Conservation (phyloP, 2,797 vertebrate species). For the Epinephelus awoara region DNA sequence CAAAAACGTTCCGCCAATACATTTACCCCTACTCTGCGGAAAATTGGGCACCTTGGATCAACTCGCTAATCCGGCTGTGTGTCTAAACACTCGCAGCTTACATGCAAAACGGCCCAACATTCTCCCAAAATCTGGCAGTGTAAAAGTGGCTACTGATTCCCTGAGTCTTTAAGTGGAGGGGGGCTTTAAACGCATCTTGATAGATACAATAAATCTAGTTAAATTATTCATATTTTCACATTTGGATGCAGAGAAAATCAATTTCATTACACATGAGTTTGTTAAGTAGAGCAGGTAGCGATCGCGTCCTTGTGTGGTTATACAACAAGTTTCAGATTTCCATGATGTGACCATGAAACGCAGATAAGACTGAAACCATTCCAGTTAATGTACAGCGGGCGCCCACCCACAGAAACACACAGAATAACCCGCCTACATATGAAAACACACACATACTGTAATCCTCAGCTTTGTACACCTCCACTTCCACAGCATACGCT, state of each 20-base stretch:
- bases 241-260: too few relatives aligned
- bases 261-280: neutral
- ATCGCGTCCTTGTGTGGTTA: slow-evolving; percentile 28
- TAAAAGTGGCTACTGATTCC: too few relatives aligned
- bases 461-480: slow-evolving; percentile 19
- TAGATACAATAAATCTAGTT: neutral
- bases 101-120: too few relatives aligned
- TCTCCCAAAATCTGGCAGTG: too few relatives aligned
- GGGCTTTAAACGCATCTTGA: neutral
- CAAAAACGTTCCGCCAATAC: too few relatives aligned
- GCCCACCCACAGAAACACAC: slow-evolving; percentile 17
- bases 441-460: slow-evolving; percentile 1
- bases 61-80: too few relatives aligned
- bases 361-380: slow-evolving; percentile 7
- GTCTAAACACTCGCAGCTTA: too few relatives aligned
- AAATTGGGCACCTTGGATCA: too few relatives aligned
- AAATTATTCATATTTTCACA: neutral
- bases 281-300: neutral
- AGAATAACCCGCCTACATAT: slow-evolving; percentile 28
- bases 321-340: slow-evolving; percentile 29
- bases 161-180: neutral
- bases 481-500: neutral
- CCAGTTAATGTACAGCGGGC: slow-evolving; percentile 25
- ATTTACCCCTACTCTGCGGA: too few relatives aligned
- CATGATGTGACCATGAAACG: slow-evolving; percentile 6